Conservation (phyloP, 1,140 invertebrate species). For the Latrodectus geometricus region DNA sequence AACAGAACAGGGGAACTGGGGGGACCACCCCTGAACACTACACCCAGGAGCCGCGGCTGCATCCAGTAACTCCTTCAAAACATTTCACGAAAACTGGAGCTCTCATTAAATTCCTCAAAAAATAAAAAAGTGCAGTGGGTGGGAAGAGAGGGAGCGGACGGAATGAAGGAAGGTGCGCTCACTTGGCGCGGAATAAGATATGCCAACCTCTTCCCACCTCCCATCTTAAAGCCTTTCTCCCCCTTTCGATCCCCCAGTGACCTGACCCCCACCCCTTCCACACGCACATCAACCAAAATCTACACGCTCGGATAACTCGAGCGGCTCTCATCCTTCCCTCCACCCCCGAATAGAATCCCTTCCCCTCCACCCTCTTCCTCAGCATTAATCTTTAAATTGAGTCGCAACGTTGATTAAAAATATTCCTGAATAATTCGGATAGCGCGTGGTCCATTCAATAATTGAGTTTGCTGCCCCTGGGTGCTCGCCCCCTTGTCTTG, state of each 20-base stretch:
- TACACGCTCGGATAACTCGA: conserved; percentile 59
- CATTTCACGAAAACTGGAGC: conserved; percentile 53
- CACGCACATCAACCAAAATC: conserved; percentile 52
- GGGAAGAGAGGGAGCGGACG: background rate
- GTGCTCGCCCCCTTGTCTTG: conserved; percentile 45
- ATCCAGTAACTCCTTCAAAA: conserved; percentile 35
- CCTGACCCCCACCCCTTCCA: conserved; percentile 17
- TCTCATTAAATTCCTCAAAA: conserved; percentile 50
- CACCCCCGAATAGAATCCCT: conserved; percentile 1
- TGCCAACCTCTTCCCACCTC: conserved; percentile 37
- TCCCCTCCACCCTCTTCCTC: conserved; percentile 7
- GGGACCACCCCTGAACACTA: conserved; percentile 2
- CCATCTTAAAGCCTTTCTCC: background rate
- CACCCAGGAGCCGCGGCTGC: conserved; percentile 2
- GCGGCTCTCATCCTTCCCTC: background rate
- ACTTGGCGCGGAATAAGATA: conserved; percentile 59
- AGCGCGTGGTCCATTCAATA: conserved; percentile 57
- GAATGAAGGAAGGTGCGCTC: conserved; percentile 21
- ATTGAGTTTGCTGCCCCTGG: conserved; percentile 61
- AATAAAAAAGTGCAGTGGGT: background rate
- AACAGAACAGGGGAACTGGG: conserved; percentile 13
- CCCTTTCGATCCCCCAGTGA: conserved; percentile 26
- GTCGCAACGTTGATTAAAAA: conserved; percentile 62
- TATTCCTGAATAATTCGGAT: conserved; percentile 61
- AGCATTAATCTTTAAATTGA: conserved; percentile 61